A percentile compares a stretch with the other conserved stretches of the same genome.
These are phyloP conservation scores for Chromobotia macracanthus DNA, from an alignment of 2,797 vertebrate species.

Conservation along the genomic window DNA sequence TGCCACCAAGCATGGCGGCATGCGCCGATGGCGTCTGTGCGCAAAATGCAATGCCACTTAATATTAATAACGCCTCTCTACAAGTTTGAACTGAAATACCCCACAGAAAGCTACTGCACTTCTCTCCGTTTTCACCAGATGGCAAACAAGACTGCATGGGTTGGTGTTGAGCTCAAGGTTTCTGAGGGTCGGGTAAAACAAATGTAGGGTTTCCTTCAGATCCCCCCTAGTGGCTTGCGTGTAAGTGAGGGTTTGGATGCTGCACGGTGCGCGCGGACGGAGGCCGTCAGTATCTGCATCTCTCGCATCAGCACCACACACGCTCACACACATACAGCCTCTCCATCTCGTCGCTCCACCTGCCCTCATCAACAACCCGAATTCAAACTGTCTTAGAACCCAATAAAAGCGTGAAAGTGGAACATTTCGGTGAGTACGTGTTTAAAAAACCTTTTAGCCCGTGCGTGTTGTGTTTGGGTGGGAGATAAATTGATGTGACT, in stretches of 20 bases:
- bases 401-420: not conserved
- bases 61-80: not conserved
- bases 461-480: slow-evolving; percentile 16
- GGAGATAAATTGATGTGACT: slow-evolving; percentile 31
- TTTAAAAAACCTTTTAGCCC: slow-evolving; percentile 1
- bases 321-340: slow-evolving; percentile 52
- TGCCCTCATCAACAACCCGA: slow-evolving; percentile 24
- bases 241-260: slow-evolving; percentile 63
- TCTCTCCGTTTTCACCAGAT: slow-evolving; percentile 52
- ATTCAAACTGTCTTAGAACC: slow-evolving; percentile 1
- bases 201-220: slow-evolving; percentile 52
- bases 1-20: no score
- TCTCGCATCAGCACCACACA: slow-evolving; percentile 61
- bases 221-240: slow-evolving; percentile 68
- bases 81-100: not conserved
- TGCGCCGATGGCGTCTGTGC: no score
- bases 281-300: slow-evolving; percentile 60
- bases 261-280: slow-evolving; percentile 71
- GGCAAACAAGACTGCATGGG: slow-evolving; percentile 47
- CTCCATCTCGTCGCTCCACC: slow-evolving; percentile 41
- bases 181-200: slow-evolving; percentile 57
- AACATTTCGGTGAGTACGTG: slow-evolving; percentile 48
- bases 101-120: not conserved
- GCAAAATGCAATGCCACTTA: no score
- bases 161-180: not conserved